Conservation (phyloP, 2,797 vertebrate genomes). For the Sciurus carolinensis region DNA sequence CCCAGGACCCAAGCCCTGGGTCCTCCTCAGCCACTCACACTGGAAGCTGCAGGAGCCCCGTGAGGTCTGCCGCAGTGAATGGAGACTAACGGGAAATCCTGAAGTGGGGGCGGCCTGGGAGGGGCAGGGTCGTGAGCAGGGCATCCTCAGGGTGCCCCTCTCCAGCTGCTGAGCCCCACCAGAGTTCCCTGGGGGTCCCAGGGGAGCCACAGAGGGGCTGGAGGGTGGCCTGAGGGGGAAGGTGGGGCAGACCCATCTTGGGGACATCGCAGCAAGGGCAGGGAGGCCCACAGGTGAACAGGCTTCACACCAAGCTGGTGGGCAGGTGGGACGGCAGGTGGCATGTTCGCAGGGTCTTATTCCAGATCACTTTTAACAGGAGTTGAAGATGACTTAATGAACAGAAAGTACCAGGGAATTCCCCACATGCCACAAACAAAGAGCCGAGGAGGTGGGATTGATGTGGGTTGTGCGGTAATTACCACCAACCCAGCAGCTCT, state of each 20-base stretch:
- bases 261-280: rapidly evolving
- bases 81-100: neutral
- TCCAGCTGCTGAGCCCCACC: neutral
- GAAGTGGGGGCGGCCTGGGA: rapidly evolving
- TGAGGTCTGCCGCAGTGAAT: rapidly evolving
- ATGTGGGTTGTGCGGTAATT: neutral
- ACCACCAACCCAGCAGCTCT: neutral
- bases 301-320: too few species aligned
- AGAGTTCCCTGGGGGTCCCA: neutral
- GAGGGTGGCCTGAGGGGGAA: rapidly evolving
- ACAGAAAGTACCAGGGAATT: slow-evolving; percentile 68
- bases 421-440: neutral
- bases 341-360: too few species aligned
- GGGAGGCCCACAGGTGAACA: neutral
- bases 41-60: neutral
- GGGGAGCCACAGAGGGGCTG: rapidly evolving
- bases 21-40: rapidly evolving
- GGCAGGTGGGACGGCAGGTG: neutral
- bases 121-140: rapidly evolving
- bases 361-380: neutral
- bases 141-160: rapidly evolving
- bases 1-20: too few species aligned
- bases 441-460: neutral
- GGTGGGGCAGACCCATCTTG: neutral
- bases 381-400: neutral